These are phyloP conservation scores for Anomalospiza imberbis DNA, from an alignment of 2,797 vertebrate species.

Conservation along the genomic window DNA sequence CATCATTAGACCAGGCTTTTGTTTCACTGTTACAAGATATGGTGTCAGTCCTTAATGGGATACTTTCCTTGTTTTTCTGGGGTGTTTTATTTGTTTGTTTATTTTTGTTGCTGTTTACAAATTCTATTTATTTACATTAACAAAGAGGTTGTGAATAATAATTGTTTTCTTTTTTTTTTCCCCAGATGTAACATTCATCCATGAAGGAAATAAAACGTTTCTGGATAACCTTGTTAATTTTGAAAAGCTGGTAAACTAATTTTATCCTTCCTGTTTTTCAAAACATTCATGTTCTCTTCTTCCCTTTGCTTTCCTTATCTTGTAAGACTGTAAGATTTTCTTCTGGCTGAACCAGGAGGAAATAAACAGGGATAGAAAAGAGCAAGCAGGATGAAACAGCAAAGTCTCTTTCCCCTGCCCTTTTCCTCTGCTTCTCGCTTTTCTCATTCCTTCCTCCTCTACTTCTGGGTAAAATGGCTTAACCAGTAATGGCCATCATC, in stretches of 20 bases:
- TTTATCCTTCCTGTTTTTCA: neutral
- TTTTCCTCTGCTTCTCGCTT: neutral
- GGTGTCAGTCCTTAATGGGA: neutral
- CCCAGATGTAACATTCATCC: slow-evolving; percentile 94
- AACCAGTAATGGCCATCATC: neutral
- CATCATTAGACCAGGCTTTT: neutral
- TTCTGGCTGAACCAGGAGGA: neutral
- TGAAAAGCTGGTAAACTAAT: slow-evolving; percentile 92
- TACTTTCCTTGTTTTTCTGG: neutral
- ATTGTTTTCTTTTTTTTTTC: neutral
- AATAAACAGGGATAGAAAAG: neutral
- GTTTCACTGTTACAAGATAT: neutral
- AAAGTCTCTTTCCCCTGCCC: neutral
- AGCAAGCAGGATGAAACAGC: neutral
- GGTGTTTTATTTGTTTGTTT: neutral
- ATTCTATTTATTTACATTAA: neutral
- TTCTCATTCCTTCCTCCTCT: neutral
- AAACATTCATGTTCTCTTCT: neutral
- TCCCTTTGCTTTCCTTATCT: neutral
- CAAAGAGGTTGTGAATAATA: neutral
- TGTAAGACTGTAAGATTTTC: neutral
- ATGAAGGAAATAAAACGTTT: slow-evolving; percentile 98
- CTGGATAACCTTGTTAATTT: slow-evolving; percentile 97
- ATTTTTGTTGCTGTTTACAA: neutral
- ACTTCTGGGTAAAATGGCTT: neutral